A percentile compares a stretch with the other conserved stretches of the same genome.
Evolutionary conservation across 1,140 invertebrate genomes (phyloP).

Genomic region (Propsilocerus akamusi): DNA sequence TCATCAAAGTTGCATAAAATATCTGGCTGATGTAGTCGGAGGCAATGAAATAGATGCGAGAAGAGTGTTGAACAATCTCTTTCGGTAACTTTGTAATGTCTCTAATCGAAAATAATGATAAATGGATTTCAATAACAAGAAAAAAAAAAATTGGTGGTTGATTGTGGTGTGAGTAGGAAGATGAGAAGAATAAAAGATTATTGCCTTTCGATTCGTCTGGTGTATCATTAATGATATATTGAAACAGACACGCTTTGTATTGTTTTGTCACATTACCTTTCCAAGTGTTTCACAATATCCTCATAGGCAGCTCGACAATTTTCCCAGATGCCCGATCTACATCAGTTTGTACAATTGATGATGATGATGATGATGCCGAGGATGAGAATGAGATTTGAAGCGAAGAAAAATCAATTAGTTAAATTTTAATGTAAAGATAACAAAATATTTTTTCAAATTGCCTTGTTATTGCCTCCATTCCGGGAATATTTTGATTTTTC

Average conservation of each 20-base stretch:
- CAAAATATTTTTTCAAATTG: constrained; percentile 25
- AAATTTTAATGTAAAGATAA: constrained; percentile 14
- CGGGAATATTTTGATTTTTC: constrained; percentile 51
- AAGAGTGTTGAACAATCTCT: too few relatives aligned
- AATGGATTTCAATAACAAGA: constrained; percentile 1
- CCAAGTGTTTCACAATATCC: constrained; percentile 81
- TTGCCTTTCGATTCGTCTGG: not conserved
- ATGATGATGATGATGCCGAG: too few relatives aligned
- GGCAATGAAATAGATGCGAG: too few relatives aligned
- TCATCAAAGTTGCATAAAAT: not conserved
- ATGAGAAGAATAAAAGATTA: not conserved
- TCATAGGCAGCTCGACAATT: constrained; percentile 83
- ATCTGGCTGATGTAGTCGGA: too few relatives aligned
- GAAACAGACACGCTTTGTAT: not conserved
- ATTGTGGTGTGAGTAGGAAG: not conserved
- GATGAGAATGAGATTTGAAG: constrained; percentile 23
- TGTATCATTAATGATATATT: not conserved
- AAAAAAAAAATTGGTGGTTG: not conserved
- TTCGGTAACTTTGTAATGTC: too few relatives aligned
- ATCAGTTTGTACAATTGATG: constrained; percentile 19
- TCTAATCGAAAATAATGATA: not conserved
- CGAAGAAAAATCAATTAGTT: constrained; percentile 14
- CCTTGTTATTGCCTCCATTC: constrained; percentile 73
- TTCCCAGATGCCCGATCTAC: constrained; percentile 81
- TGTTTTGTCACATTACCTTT: constrained; percentile 48